A percentile compares a stretch with the other conserved stretches of the same genome.
phyloP scores from a whole-genome alignment of 2,888 invertebrate genomes.

The Drosophila paranaensis region DNA sequence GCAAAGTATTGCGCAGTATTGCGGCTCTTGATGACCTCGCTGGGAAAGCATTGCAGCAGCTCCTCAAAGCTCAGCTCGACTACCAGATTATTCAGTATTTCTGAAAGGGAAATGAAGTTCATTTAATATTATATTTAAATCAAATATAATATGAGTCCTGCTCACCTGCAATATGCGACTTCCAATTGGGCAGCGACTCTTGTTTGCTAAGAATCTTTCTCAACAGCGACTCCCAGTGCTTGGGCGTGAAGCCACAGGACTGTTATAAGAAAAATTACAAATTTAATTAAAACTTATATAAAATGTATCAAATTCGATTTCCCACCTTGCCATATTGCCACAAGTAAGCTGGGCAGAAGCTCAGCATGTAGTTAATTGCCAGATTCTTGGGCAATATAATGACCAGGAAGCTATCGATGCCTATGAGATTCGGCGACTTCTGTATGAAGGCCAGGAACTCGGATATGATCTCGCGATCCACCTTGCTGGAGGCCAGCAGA shows the following conservation, averaged over 20 bases:
- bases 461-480: constrained; percentile 84
- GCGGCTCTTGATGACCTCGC: constrained; percentile 80
- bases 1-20: constrained; percentile 74
- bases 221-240: constrained; percentile 83
- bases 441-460: constrained; percentile 88
- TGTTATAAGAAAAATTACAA: constrained; percentile 26
- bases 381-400: constrained; percentile 86
- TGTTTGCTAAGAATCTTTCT: constrained; percentile 82
- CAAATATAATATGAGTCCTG: too few species aligned
- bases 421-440: constrained; percentile 86
- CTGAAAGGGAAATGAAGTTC: constrained; percentile 43
- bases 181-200: constrained; percentile 82
- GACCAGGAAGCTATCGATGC: constrained; percentile 86
- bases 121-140: too few species aligned
- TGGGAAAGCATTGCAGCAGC: constrained; percentile 83
- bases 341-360: constrained; percentile 87
- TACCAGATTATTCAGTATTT: constrained; percentile 82
- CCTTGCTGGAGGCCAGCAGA: constrained; percentile 87
- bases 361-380: constrained; percentile 86
- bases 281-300: not conserved
- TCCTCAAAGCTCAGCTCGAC: constrained; percentile 83
- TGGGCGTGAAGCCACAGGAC: constrained; percentile 83
- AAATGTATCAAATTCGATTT: not conserved
- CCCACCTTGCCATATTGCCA: constrained; percentile 88
- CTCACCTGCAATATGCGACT: constrained; percentile 79